Conservation (phyloP, 2,888 invertebrate species). For the Ophion slaviceki region DNA sequence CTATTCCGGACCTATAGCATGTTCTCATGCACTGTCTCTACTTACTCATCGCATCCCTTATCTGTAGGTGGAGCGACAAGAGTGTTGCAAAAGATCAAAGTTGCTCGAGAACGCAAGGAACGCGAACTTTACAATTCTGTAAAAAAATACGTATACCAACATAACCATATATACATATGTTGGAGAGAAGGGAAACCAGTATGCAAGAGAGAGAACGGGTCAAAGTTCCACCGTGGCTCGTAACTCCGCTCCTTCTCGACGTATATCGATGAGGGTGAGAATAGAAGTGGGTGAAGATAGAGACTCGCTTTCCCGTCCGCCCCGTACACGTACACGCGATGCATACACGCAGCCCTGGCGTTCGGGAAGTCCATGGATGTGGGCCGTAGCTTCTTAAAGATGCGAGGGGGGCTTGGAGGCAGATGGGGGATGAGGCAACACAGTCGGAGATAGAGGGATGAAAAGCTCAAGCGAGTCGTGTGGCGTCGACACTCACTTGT, state of each 20-base stretch:
- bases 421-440: conserved; percentile 45
- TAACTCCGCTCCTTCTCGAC: conserved; percentile 41
- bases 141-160: not conserved
- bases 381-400: conserved; percentile 70
- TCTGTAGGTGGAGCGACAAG: too few species aligned
- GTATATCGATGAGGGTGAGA: not conserved
- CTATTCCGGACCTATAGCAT: conserved; percentile 14
- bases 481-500: conserved; percentile 80
- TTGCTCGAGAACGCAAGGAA: too few species aligned
- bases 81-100: too few species aligned
- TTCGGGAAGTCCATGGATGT: not conserved
- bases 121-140: too few species aligned
- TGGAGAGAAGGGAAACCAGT: not conserved
- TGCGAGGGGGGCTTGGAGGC: conserved; percentile 58
- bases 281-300: conserved; percentile 21
- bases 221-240: conserved; percentile 35
- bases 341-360: not conserved
- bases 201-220: conserved; percentile 20
- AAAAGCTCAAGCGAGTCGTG: conserved; percentile 66
- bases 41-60: not conserved
- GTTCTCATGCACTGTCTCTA: not conserved
- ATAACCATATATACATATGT: not conserved
- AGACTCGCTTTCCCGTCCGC: not conserved
- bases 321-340: conserved; percentile 4
- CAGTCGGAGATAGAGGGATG: conserved; percentile 55